Percentiles rank a stretch among this genome's conserved stretches.
These are phyloP conservation scores for Diadumene lineata DNA, from an alignment of 92 coral and sea anemone genomes.

Conservation along the genomic window DNA sequence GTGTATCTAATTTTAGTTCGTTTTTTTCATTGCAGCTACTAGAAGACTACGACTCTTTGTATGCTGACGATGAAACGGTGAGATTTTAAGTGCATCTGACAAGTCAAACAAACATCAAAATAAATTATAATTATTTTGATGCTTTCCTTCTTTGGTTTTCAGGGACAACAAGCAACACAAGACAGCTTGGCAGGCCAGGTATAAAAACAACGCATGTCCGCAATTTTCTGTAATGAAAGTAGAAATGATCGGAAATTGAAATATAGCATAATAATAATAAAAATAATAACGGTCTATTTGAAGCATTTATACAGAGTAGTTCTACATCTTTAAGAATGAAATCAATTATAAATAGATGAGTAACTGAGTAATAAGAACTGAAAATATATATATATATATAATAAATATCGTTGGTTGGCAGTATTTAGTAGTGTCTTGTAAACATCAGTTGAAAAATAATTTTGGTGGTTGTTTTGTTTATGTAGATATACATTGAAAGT, in stretches of 20 bases:
- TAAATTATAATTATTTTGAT: not conserved
- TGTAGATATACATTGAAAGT: slow-evolving; percentile 68
- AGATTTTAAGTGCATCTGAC: not conserved
- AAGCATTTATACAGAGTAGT: too few relatives aligned
- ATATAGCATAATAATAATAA: not conserved
- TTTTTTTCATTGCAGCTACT: slow-evolving; percentile 48
- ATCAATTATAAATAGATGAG: too few relatives aligned
- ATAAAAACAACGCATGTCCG: not conserved
- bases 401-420: too few relatives aligned
- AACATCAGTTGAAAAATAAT: not conserved
- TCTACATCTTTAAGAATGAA: too few relatives aligned
- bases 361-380: too few relatives aligned
- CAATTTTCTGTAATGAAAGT: not conserved
- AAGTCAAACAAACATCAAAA: not conserved
- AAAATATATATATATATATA: too few relatives aligned
- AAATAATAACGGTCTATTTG: too few relatives aligned
- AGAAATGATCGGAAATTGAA: too few relatives aligned
- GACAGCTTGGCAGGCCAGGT: slow-evolving; percentile 46
- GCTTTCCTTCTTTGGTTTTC: not conserved
- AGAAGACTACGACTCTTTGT: slow-evolving; percentile 70
- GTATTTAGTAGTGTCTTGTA: not conserved
- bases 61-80: slow-evolving; percentile 67
- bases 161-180: slow-evolving; percentile 11
- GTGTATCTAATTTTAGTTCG: not conserved
- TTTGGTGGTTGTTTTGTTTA: not conserved